These are phyloP conservation scores for Helicolenus hilgendorfi DNA, from an alignment of 2,797 vertebrate genomes.

Conservation along the genomic window DNA sequence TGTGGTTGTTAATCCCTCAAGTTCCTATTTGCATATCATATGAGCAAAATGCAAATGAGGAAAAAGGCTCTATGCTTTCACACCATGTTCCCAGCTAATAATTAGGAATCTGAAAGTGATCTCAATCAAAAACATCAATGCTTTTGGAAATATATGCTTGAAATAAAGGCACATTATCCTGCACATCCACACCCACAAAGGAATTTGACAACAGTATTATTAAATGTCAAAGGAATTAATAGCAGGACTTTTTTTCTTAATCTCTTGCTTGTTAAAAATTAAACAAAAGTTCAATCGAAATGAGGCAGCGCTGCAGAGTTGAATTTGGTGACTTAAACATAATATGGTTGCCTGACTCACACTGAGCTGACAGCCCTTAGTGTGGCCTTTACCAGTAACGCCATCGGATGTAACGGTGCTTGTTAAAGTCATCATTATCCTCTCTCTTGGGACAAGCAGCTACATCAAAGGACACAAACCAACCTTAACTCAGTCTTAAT, in stretches of 20 bases:
- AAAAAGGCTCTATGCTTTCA: not conserved
- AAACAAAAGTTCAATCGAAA: not conserved
- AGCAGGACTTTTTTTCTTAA: not conserved
- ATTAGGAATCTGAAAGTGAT: not conserved
- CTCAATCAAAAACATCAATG: not conserved
- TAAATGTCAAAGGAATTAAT: constrained; percentile 25
- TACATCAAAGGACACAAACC: constrained; percentile 66
- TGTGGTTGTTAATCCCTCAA: not conserved
- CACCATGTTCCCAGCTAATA: not conserved
- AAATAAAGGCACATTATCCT: constrained; percentile 20
- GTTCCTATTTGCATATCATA: not conserved
- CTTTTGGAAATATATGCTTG: not conserved
- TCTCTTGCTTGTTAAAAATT: not conserved
- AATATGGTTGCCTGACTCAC: not conserved
- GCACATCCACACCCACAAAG: not conserved
- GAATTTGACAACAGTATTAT: not conserved
- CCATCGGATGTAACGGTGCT: constrained; percentile 45
- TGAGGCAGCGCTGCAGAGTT: not conserved
- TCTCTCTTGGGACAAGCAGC: constrained; percentile 38
- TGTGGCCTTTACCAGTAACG: constrained; percentile 41
- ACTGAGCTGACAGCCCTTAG: not conserved
- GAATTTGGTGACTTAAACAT: constrained; percentile 1
- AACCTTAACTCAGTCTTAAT: constrained; percentile 41
- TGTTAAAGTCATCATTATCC: constrained; percentile 67
- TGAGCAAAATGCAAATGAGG: constrained; percentile 22